Conservation (phyloP, 2,888 invertebrate genomes). For the Agrotis clavis region DNA sequence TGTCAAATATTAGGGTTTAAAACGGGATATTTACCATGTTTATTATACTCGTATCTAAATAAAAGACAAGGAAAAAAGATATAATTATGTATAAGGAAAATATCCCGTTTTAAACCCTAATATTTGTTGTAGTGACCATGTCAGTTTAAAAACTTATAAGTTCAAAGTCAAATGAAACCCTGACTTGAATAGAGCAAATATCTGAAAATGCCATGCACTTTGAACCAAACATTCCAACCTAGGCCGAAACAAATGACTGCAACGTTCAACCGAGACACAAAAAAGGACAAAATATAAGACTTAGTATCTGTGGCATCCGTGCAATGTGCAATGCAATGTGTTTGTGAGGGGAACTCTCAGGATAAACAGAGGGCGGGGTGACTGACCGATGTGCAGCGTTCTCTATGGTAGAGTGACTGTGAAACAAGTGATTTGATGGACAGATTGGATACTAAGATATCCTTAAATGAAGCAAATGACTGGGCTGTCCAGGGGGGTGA, state of each 20-base stretch:
- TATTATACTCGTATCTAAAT: too few relatives aligned
- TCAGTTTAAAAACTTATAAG: too few relatives aligned
- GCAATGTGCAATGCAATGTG: slow-evolving; percentile 59
- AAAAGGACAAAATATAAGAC: slow-evolving; percentile 27
- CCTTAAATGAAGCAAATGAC: too few relatives aligned
- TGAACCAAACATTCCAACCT: slow-evolving; percentile 7
- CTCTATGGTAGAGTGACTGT: slow-evolving; percentile 49
- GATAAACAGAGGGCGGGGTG: slow-evolving; percentile 74
- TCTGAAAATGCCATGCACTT: background rate
- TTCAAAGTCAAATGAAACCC: background rate
- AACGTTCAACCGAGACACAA: slow-evolving; percentile 3
- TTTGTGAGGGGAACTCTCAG: slow-evolving; percentile 64
- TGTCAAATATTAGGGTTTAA: too few relatives aligned
- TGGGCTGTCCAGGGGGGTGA: too few relatives aligned
- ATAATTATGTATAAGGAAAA: too few relatives aligned
- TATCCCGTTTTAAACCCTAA: too few relatives aligned
- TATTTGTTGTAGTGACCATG: too few relatives aligned
- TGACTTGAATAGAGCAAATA: background rate
- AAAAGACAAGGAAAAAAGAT: too few relatives aligned
- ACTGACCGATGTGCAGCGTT: slow-evolving; percentile 68
- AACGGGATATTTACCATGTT: too few relatives aligned
- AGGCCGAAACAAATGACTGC: slow-evolving; percentile 26
- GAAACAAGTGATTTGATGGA: background rate
- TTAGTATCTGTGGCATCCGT: slow-evolving; percentile 40
- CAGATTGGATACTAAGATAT: background rate